Evolutionary conservation across 2,888 invertebrate genomes (phyloP).

Genomic region (Biston stratarius): DNA sequence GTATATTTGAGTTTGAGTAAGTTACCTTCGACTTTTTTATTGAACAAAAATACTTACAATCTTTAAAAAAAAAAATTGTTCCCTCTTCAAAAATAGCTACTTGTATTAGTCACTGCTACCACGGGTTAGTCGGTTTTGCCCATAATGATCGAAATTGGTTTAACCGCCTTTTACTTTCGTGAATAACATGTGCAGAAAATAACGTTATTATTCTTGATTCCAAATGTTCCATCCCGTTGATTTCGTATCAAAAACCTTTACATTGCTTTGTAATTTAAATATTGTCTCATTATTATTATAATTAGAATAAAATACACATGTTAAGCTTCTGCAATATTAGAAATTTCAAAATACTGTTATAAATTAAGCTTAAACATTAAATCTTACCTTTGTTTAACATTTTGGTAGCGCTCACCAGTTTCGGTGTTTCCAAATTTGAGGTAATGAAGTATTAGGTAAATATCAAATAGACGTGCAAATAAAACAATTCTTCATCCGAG

Average conservation of each 20-base stretch:
- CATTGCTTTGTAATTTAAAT: conserved; percentile 5
- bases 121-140: conserved; percentile 3
- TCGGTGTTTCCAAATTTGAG: conserved; percentile 37
- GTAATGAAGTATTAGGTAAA: conserved; percentile 23
- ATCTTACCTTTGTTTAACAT: background rate
- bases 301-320: too few species aligned
- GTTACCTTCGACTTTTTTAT: too few species aligned
- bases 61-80: too few species aligned
- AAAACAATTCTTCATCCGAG: conserved; percentile 68
- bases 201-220: conserved; percentile 15
- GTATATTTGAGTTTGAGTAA: too few species aligned
- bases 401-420: background rate
- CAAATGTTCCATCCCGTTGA: background rate
- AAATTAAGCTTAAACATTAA: background rate
- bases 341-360: too few species aligned
- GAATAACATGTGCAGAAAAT: conserved; percentile 28
- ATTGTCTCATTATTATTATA: background rate
- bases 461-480: conserved; percentile 39
- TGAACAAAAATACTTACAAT: too few species aligned
- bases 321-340: too few species aligned
- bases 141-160: conserved; percentile 33
- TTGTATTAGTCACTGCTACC: too few species aligned
- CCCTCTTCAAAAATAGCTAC: too few species aligned
- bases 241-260: background rate
- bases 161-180: conserved; percentile 35